Evolutionary conservation across 2,797 vertebrate genomes (phyloP), one percentile per base, ranked within the genome.

Genomic region (Oreochromis mossambicus): DNA sequence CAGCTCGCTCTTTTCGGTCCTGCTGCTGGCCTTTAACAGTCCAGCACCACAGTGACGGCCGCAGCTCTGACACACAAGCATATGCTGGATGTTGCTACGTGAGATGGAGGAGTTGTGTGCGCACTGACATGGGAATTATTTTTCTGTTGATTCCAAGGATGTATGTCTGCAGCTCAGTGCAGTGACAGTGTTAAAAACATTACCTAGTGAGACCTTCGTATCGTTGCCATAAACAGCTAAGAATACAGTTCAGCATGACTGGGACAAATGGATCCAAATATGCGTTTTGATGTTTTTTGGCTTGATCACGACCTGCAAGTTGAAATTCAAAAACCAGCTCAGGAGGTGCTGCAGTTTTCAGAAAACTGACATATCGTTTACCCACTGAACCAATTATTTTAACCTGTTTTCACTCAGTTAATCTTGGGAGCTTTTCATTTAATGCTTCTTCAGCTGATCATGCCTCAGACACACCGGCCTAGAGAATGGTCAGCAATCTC

Each of bases 361-460:
- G 17, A 51, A 51, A 19, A 51, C 19, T 11, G 24, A 19, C 8
- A 19, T 0, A 32, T 58, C 2, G 1, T 0, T 58, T 32, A 58
- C 8, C 15, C 29, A 58, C 55, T 58, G 55, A 58, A 58, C 55
- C 55, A 58, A 6, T 58, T 58, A 58, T 0, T 6, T 19, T 0
- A 58, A 32, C 29, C 56, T 1, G 34, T 38, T 66, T 66, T 66
- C 34, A 66, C 34, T 21, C 19, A 8, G 34, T 1, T 34, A n/a
- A 63, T 36, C 34, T 21, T 2, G 7, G 34, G 19, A 66, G 61
- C 61, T 21, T 66, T 66, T 66, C 61, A 66, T 66, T 24, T 14
- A 41, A 21, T 66, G 19, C 19, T 41, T 21, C 36, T 66, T 66
- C 12, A 41, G 12, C 63, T 68, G 63, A 41, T 68, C 1, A 6